A percentile compares a stretch with the other conserved stretches of the same genome.
Evolutionary conservation across 2,797 vertebrate genomes (phyloP).

Genomic region (Denticeps clupeoides): DNA sequence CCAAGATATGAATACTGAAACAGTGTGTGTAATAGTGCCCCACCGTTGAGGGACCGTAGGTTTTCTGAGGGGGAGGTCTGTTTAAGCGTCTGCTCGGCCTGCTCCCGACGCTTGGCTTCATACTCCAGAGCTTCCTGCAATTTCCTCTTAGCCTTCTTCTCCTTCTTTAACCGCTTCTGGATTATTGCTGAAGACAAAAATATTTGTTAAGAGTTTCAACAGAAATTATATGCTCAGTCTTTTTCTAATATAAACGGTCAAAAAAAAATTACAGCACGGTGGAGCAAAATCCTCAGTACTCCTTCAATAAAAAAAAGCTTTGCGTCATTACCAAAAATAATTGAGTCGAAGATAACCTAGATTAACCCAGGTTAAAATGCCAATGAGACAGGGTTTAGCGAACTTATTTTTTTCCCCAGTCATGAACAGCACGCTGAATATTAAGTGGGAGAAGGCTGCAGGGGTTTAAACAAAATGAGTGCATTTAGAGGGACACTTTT

Average conservation of each 20-base stretch:
- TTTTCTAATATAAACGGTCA: background rate
- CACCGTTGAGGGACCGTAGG: slow-evolving; percentile 93
- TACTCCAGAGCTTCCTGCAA: slow-evolving; percentile 98
- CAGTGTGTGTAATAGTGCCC: slow-evolving; percentile 39
- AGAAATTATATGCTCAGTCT: background rate
- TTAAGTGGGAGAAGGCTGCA: slow-evolving; percentile 44
- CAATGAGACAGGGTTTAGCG: slow-evolving; percentile 30
- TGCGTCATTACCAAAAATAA: slow-evolving; percentile 34
- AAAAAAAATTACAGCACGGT: slow-evolving; percentile 2
- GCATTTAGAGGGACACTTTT: slow-evolving; percentile 57
- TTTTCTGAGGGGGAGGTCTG: slow-evolving; percentile 90
- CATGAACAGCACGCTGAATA: slow-evolving; percentile 32
- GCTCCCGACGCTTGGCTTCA: slow-evolving; percentile 92
- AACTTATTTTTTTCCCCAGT: slow-evolving; percentile 27
- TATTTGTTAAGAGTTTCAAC: background rate
- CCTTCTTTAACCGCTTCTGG: slow-evolving; percentile 98
- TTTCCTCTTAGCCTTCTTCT: slow-evolving; percentile 99
- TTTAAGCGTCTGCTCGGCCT: slow-evolving; percentile 88
- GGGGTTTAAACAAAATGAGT: slow-evolving; percentile 52
- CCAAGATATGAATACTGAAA: too few relatives aligned
- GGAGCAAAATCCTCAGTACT: background rate
- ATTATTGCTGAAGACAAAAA: slow-evolving; percentile 73
- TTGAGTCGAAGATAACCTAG: slow-evolving; percentile 31
- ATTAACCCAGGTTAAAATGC: slow-evolving; percentile 31
- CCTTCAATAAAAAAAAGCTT: slow-evolving; percentile 27